These are phyloP conservation scores for Nomada fabriciana DNA, from an alignment of 2,888 invertebrate species.

Conservation along the genomic window DNA sequence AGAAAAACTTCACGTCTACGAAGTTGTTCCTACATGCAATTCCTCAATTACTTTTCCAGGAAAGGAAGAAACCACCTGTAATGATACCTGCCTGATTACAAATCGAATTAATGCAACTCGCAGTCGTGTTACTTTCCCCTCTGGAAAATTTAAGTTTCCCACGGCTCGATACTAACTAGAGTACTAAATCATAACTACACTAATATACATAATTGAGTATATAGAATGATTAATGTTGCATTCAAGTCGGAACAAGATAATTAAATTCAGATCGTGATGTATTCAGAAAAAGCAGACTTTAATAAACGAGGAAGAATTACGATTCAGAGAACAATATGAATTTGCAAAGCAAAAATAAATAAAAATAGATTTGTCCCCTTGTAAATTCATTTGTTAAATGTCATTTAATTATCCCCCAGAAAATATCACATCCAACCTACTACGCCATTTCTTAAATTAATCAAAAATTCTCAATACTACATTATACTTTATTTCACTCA, in stretches of 20 bases:
- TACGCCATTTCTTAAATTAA: too few species aligned
- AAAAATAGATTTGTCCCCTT: too few species aligned
- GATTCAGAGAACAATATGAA: too few species aligned
- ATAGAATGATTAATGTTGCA: neutral
- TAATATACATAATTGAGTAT: neutral
- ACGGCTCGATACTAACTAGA: slow-evolving; percentile 8
- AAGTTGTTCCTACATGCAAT: slow-evolving; percentile 2
- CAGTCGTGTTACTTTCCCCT: slow-evolving; percentile 27
- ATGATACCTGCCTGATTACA: slow-evolving; percentile 14
- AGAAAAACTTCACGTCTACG: neutral
- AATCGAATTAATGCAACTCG: slow-evolving; percentile 29
- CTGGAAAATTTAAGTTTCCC: slow-evolving; percentile 34
- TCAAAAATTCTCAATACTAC: neutral
- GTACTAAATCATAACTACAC: neutral
- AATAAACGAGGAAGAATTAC: too few species aligned
- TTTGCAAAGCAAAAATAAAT: too few species aligned
- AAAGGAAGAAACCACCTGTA: slow-evolving; percentile 15
- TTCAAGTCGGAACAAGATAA: neutral
- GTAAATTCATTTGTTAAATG: too few species aligned
- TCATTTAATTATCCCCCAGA: too few species aligned
- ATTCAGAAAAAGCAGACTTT: too few species aligned
- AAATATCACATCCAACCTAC: too few species aligned
- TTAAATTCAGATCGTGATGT: too few species aligned
- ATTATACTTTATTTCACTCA: neutral
- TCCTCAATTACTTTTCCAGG: slow-evolving; percentile 16